A percentile compares a stretch with the other conserved stretches of the same genome.
These are phyloP conservation scores for Xylota sylvarum DNA, from an alignment of 2,888 invertebrate species.

Conservation along the genomic window DNA sequence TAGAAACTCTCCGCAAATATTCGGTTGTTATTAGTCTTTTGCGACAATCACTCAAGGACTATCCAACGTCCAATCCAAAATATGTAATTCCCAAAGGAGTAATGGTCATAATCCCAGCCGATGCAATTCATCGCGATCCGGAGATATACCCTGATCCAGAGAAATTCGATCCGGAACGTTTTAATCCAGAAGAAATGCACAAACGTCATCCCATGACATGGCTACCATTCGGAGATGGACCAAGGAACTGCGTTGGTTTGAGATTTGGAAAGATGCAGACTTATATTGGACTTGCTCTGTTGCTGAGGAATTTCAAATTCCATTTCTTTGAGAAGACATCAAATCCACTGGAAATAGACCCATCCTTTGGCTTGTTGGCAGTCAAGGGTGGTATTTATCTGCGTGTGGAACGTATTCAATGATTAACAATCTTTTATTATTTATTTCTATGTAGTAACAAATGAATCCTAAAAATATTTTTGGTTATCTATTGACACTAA, in stretches of 20 bases:
- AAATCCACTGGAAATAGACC: slow-evolving; percentile 79
- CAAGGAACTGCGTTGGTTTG: slow-evolving; percentile 82
- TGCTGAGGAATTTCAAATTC: slow-evolving; percentile 77
- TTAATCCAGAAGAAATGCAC: slow-evolving; percentile 86
- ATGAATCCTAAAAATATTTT: no score
- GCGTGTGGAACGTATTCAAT: slow-evolving; percentile 78
- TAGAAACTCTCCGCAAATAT: slow-evolving; percentile 87
- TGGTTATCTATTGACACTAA: no score
- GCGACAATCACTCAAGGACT: slow-evolving; percentile 85
- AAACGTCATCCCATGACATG: slow-evolving; percentile 83
- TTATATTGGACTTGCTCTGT: slow-evolving; percentile 6
- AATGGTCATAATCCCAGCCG: slow-evolving; percentile 77
- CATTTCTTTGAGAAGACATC: slow-evolving; percentile 76
- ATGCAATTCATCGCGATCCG: slow-evolving; percentile 86
- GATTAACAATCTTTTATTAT: no score
- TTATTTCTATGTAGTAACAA: no score
- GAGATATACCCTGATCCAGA: slow-evolving; percentile 86
- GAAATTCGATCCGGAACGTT: slow-evolving; percentile 87
- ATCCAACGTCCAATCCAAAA: slow-evolving; percentile 85
- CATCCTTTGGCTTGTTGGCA: slow-evolving; percentile 72
- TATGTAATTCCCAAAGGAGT: slow-evolving; percentile 84
- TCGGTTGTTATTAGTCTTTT: slow-evolving; percentile 85
- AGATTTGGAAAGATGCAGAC: slow-evolving; percentile 72
- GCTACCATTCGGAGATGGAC: slow-evolving; percentile 83
- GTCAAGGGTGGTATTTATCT: slow-evolving; percentile 80